phyloP scores from a whole-genome alignment of 2,113 vertebrate genomes.

The Leucosticte australis region DNA sequence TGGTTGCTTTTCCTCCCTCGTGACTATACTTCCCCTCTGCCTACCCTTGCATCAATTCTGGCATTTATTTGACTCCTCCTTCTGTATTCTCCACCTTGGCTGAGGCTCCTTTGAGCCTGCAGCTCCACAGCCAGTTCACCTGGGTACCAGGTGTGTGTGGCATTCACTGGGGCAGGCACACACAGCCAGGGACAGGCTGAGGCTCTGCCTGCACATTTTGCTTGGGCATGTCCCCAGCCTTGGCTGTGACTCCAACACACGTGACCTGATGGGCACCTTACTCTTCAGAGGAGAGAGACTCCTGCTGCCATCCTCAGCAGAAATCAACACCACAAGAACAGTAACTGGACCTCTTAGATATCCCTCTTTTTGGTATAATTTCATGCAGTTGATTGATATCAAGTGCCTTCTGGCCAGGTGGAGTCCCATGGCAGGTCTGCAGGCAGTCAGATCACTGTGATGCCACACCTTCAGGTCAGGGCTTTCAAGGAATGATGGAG shows the following conservation, averaged over 20 bases:
- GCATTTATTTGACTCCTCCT: neutral
- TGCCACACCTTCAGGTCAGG: neutral
- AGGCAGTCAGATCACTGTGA: neutral
- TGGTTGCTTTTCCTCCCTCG: neutral
- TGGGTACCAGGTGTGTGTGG: neutral
- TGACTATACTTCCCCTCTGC: neutral
- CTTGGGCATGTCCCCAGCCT: neutral
- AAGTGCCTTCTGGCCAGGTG: neutral
- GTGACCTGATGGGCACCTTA: neutral
- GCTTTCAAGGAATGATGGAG: neutral
- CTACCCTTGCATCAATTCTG: neutral
- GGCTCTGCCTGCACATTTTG: neutral
- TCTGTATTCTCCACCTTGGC: neutral
- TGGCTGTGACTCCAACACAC: neutral
- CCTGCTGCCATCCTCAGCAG: neutral
- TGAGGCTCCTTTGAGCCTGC: neutral
- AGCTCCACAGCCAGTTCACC: neutral
- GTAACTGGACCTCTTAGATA: neutral
- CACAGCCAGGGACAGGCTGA: neutral
- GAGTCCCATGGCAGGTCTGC: neutral
- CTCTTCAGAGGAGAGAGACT: neutral
- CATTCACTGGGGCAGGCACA: neutral
- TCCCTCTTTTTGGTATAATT: neutral
- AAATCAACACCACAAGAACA: neutral
- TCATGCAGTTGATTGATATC: neutral